Base-by-base conservation (phyloP, 2,888 invertebrate species). In the Neoaliturus tenellus region DNA sequence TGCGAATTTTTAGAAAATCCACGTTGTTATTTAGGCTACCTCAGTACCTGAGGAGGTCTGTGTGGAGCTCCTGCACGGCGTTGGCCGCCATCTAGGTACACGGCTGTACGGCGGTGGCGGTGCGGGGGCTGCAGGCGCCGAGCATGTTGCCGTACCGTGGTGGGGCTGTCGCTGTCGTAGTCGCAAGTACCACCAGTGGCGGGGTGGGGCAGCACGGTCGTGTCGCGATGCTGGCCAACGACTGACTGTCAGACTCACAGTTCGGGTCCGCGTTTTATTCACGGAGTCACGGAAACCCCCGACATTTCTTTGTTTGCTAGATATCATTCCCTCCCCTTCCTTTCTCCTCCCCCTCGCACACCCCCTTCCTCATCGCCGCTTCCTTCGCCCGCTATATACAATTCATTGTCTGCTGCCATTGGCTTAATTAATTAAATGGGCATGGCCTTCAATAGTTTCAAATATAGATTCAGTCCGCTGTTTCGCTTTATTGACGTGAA, bases 261-360 rank as follows among this genome's bases (percentile, higher is more conserved):
- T 17, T 48, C 28, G 28, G 28, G 44, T 17, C 48, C 75, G 44
- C 75, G 39, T 75, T 75, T 75, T 75, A 75, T 75, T 75, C 75
- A 41, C 44, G 23, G 23, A 44, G 75, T 75, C 75, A 75, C 75
- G 75, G 35, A 75, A 41, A 39, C 62, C 48, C 31, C 75, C 48
- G 75, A 75, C 75, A 75, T 75, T 75, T 75, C 75, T 75, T 75
- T 75, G 75, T 75, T 75, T 75, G 48, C 78, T 67, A 82, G 82
- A 81, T 48, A 62, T 80, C 80, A 67, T 83, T 10, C 35, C 80
- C 33, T 23, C 23, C 55, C 48, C 48, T 35, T 35, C 44, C 31
- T 44, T 62, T 62, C 62, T 6, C 62, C 25, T 2, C 78, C 48
- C 17, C 14, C 44, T 6, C 78, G n/a, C n/a, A n/a, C n/a, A n/a